Percentiles rank a stretch among this genome's conserved stretches.
Evolutionary conservation across 92 coral and sea anemone species (phyloP).

Genomic region (Phenganax stokvisi): DNA sequence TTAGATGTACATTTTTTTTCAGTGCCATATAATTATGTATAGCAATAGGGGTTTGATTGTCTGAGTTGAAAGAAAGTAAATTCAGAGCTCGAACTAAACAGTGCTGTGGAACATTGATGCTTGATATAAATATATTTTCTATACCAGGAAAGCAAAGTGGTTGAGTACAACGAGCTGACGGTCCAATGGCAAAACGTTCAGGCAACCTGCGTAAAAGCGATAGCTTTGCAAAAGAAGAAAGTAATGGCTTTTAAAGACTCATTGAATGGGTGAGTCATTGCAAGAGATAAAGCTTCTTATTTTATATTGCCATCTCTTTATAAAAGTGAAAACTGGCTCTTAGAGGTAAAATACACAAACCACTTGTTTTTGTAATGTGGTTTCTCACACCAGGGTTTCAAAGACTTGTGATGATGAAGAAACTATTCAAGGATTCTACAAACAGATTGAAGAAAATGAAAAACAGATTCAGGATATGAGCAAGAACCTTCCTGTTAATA

Average conservation of each 20-base stretch:
- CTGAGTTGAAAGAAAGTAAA: too few species aligned
- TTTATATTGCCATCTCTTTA: too few species aligned
- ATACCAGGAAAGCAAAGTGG: constrained; percentile 64
- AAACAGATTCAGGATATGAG: constrained; percentile 75
- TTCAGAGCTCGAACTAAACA: too few species aligned
- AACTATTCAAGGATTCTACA: constrained; percentile 48
- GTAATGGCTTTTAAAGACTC: constrained; percentile 67
- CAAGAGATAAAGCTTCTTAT: too few species aligned
- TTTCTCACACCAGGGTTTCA: constrained; percentile 13
- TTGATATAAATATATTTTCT: neutral
- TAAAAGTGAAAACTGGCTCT: neutral
- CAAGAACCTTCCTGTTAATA: constrained; percentile 65
- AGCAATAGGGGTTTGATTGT: too few species aligned
- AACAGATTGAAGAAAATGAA: constrained; percentile 58
- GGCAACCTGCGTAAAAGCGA: constrained; percentile 63
- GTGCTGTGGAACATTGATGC: too few species aligned
- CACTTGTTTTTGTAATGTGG: neutral
- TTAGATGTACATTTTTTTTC: too few species aligned
- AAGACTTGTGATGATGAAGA: constrained; percentile 54
- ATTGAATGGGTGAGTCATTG: constrained; percentile 52
- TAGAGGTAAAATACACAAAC: neutral
- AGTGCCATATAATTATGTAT: too few species aligned
- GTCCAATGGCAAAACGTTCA: constrained; percentile 78
- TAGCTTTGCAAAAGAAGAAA: constrained; percentile 68
- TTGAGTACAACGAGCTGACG: constrained; percentile 77